Base-by-base conservation (phyloP, 2,113 vertebrate genomes). In the Gallinago jamesoni region DNA sequence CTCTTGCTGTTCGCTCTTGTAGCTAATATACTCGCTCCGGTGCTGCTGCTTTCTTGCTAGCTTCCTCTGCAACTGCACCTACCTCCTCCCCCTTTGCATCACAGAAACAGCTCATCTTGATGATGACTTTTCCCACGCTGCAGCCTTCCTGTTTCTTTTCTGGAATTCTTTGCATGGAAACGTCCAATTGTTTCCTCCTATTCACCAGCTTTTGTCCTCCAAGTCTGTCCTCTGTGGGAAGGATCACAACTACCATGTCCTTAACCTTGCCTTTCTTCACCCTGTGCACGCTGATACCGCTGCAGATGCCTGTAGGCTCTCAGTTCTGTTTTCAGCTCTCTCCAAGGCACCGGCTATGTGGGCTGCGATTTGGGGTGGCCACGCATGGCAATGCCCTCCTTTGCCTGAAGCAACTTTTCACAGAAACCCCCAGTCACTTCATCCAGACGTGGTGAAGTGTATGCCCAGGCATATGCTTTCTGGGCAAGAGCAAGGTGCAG, bases 101-200 rank as follows among this genome's bases (percentile, higher is more conserved):
- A 41, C n/a, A 70, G 37, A 41, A 93, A 43, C 35, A 81, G 39
- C 48, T 60, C 31, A n/a, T 59, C 20, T 33, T 43, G 20, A 12
- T 47, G 25, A 10, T 25, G 18, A n/a, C 37, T 83, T 33, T 56
- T 66, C 63, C 57, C 35, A 25, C 16, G 15, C 27, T 66, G n/a
- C 16, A 89, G 28, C 43, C 30, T 64, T 52, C 28, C 48, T 1
- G 7, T 56, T 96, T 87, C 23, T 31, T 72, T 72, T 47, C 23
- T 59, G 33, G 35, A 21, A 62, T 7, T 59, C 53, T 87, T 19
- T 59, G 19, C 22, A 30, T 22, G 21, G 14, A 10, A 19, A 48
- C 1, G 2, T 48, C 48, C 56, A n/a, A 0, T 27, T n/a, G 14
- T 47, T 93, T 84, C 43, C 50, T 77, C 1, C 0, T 20, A 14